phyloP scores from a whole-genome alignment of 1,140 invertebrate species.

The Drosophila eugracilis region DNA sequence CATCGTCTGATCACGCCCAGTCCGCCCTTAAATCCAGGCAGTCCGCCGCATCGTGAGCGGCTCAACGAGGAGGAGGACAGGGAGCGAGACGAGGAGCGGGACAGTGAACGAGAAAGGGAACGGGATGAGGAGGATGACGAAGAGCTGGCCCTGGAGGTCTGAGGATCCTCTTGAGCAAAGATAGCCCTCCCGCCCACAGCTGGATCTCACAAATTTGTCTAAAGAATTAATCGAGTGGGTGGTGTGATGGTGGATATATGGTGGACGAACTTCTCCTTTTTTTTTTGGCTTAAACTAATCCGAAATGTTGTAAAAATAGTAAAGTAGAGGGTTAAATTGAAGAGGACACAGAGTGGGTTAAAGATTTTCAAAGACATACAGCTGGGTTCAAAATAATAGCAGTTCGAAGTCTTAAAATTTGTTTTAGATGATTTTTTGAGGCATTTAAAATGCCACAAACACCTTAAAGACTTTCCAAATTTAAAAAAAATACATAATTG shows the following conservation, averaged over 20 bases:
- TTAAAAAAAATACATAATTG: too few relatives aligned
- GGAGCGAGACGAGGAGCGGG: constrained; percentile 10
- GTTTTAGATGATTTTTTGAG: neutral
- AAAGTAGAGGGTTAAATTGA: neutral
- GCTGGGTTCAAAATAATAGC: neutral
- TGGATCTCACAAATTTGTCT: constrained; percentile 65
- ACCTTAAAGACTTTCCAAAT: neutral
- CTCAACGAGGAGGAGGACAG: constrained; percentile 29
- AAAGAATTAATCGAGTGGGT: constrained; percentile 22
- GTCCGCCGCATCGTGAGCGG: constrained; percentile 63
- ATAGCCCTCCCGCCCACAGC: constrained; percentile 26
- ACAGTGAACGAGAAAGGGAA: constrained; percentile 19
- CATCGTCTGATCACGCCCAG: constrained; percentile 71
- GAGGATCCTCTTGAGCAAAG: constrained; percentile 15
- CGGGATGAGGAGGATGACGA: constrained; percentile 68
- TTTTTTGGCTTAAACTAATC: neutral
- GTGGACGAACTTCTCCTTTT: neutral
- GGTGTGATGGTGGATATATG: constrained; percentile 4
- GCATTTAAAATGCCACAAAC: neutral
- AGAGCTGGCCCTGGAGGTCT: constrained; percentile 80
- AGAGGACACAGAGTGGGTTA: neutral
- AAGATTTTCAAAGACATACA: neutral
- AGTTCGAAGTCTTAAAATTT: neutral
- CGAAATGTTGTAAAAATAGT: neutral
- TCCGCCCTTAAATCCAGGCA: constrained; percentile 81